Base-by-base conservation (phyloP, 2,888 invertebrate genomes). In the Hypomecis punctinalis region DNA sequence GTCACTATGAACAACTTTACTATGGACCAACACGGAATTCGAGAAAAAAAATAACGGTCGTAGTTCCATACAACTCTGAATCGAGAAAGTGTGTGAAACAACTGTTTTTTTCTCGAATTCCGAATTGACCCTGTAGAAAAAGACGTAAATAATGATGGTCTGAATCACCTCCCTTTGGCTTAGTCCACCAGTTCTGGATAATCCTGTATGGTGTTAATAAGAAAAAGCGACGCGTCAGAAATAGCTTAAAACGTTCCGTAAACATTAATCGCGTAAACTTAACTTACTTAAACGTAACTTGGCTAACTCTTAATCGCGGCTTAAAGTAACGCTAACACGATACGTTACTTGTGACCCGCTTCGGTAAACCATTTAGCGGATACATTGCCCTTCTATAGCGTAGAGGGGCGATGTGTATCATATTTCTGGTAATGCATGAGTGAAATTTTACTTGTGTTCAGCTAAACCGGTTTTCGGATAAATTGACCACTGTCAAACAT, bases 261-360 rank as follows among this genome's bases (percentile, higher is more conserved):
- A 23, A 23, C 23, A 23, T 47, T 33, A 47, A 56, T 11, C 37
- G 23, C 46, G 56, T 40, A 56, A 56, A 56, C 40, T 37, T 23
- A 56, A 56, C 40, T 37, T 23, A 39, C 37, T 56, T 56, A 56
- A 47, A 56, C 47, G 47, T 56, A 47, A 47, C 47, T 47, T 56
- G 46, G 13, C 40, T 56, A 39, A 40, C 54, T 39, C 39, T 33
- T 56, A 39, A 48, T 56, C 55, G 37, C 10, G 46, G 55, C 37
- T 56, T 56, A 47, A 56, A 56, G 40, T 47, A 56, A 56, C 47
- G 46, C 46, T 37, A 56, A 56, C 46, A 46, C 40, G 47, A 47
- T 39, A 40, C 37, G 47, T 47, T 9, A 45, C 55, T 40, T 42
- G 52, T 33, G 40, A 52, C 54, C 45, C 45, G 43, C n/a, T 54